These are phyloP conservation scores for Zaprionus ghesquierei DNA, from an alignment of 1,140 invertebrate species.

Conservation along the genomic window DNA sequence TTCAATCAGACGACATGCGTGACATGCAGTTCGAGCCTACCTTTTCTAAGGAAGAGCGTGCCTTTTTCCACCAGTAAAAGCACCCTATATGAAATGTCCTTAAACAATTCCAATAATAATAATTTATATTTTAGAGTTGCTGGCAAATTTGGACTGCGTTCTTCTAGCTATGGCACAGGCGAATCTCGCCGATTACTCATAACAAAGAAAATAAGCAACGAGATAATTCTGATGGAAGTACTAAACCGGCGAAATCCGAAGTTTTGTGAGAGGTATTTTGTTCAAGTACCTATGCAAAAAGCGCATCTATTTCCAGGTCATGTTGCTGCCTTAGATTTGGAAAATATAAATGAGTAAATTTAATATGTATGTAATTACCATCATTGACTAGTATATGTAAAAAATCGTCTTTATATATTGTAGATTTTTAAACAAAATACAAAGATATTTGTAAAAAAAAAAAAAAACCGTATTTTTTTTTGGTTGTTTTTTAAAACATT, in stretches of 20 bases:
- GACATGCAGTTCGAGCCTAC: slow-evolving; percentile 87
- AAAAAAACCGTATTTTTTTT: too few species aligned
- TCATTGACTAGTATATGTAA: slow-evolving; percentile 39
- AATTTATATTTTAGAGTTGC: slow-evolving; percentile 51
- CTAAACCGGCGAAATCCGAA: slow-evolving; percentile 57
- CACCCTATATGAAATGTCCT: neutral
- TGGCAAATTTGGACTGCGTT: slow-evolving; percentile 84
- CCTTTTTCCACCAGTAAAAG: slow-evolving; percentile 86
- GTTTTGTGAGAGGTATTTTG: slow-evolving; percentile 74
- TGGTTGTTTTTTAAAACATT: neutral
- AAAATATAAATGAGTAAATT: slow-evolving; percentile 39
- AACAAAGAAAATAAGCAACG: slow-evolving; percentile 60
- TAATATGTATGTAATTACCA: neutral
- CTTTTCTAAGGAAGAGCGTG: slow-evolving; percentile 89
- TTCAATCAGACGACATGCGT: slow-evolving; percentile 83
- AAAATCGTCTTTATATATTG: slow-evolving; percentile 22
- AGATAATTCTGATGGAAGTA: slow-evolving; percentile 60
- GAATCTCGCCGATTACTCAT: slow-evolving; percentile 83
- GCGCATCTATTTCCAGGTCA: slow-evolving; percentile 69
- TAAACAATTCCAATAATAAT: too few species aligned
- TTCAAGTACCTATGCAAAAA: slow-evolving; percentile 74
- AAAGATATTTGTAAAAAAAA: neutral
- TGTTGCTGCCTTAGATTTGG: slow-evolving; percentile 59
- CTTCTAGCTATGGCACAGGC: slow-evolving; percentile 85
- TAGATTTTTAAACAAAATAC: neutral